Percentiles rank a stretch among this genome's conserved stretches.
Conservation (phyloP, 2,797 vertebrate species). For the Dicrostonyx torquatus region DNA sequence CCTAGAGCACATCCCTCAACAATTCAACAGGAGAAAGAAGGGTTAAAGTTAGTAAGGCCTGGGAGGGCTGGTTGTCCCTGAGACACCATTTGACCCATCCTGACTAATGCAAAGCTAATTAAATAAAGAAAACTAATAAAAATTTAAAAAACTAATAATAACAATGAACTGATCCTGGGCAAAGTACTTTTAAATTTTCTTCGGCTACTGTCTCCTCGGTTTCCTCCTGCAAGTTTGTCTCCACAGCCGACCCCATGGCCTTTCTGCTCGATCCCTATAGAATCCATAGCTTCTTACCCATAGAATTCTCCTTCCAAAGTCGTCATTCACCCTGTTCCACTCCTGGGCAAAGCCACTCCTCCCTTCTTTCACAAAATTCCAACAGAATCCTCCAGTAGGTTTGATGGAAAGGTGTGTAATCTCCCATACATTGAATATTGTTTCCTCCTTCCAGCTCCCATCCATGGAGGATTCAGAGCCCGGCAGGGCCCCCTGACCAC, state of each 20-base stretch:
- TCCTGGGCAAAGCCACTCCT: conserved; percentile 56
- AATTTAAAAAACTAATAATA: too few relatives aligned
- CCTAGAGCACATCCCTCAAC: neutral
- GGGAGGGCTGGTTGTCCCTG: neutral
- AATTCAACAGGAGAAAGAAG: neutral
- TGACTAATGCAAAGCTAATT: neutral
- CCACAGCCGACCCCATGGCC: neutral
- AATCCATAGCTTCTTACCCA: neutral
- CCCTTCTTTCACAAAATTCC: conserved; percentile 66
- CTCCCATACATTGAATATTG: conserved; percentile 64
- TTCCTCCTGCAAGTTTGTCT: neutral
- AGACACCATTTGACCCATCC: neutral
- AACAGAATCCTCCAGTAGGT: conserved; percentile 36
- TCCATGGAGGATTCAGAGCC: conserved; percentile 38
- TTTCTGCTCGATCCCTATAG: neutral
- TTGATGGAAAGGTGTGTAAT: conserved; percentile 79
- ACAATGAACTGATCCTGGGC: neutral
- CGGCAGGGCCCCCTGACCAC: neutral
- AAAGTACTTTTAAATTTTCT: neutral
- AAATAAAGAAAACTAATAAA: too few relatives aligned
- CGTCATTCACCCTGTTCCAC: conserved; percentile 6
- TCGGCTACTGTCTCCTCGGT: neutral
- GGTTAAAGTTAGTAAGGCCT: conserved; percentile 13
- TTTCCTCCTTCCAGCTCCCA: conserved; percentile 58
- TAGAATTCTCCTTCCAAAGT: neutral